Percentiles rank a stretch among this genome's conserved stretches.
Conservation (phyloP, 2,113 vertebrate species). For the Psittacula cyanocephala region DNA sequence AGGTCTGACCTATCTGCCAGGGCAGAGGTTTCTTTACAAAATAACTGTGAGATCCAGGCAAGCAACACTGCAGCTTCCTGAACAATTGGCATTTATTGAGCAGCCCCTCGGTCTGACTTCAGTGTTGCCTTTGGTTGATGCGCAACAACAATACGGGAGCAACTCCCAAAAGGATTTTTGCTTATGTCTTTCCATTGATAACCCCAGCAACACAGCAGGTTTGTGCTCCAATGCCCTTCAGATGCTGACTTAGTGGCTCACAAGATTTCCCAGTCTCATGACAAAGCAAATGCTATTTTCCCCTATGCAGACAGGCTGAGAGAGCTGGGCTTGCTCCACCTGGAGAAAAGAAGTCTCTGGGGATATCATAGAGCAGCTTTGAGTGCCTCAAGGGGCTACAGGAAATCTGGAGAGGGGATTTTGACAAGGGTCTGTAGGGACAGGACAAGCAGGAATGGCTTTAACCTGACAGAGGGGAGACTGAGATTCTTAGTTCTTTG, state of each 20-base stretch:
- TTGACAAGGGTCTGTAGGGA: neutral
- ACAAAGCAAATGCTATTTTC: neutral
- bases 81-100: neutral
- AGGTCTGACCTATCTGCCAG: neutral
- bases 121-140: neutral
- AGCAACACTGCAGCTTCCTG: neutral
- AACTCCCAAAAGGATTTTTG: neutral
- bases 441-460: neutral
- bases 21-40: neutral
- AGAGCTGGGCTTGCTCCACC: neutral
- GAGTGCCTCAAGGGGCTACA: neutral
- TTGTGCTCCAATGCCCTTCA: neutral
- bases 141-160: neutral
- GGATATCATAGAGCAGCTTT: neutral
- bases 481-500: too few species aligned
- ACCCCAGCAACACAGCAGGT: neutral
- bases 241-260: fast-evolving
- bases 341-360: neutral
- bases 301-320: neutral
- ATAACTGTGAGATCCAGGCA: neutral
- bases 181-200: neutral
- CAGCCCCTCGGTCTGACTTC: neutral
- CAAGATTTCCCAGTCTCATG: neutral
- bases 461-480: neutral
- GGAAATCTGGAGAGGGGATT: neutral